These are phyloP conservation scores for Acipenser transmontanus DNA, from an alignment of 2,797 vertebrate genomes.

Conservation along the genomic window DNA sequence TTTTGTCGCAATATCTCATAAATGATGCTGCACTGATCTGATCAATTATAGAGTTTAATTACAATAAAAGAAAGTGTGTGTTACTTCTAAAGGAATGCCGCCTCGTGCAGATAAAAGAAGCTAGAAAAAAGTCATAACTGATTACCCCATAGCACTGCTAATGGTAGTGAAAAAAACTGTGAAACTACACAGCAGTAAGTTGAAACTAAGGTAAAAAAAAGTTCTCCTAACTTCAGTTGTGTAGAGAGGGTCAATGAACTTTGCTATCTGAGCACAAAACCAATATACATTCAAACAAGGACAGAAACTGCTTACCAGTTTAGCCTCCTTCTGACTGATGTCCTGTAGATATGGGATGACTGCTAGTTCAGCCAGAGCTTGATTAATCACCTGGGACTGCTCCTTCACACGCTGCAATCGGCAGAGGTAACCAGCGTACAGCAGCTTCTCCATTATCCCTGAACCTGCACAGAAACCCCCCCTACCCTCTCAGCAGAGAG, in stretches of 20 bases:
- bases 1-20: slow-evolving; percentile 27
- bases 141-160: too few species aligned
- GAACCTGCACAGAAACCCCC: slow-evolving; percentile 37
- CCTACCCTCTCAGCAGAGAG: slow-evolving; percentile 35
- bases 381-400: slow-evolving; percentile 51
- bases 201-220: neutral
- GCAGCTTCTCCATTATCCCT: slow-evolving; percentile 57
- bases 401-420: slow-evolving; percentile 48
- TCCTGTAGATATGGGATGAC: slow-evolving; percentile 61
- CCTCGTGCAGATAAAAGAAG: slow-evolving; percentile 4
- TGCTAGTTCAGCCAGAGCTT: slow-evolving; percentile 59
- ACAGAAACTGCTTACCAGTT: slow-evolving; percentile 45
- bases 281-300: slow-evolving; percentile 23
- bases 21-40: slow-evolving; percentile 35
- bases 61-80: slow-evolving; percentile 27
- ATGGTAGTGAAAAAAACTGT: too few species aligned
- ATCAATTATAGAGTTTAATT: slow-evolving; percentile 34
- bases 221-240: neutral
- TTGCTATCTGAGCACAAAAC: slow-evolving; percentile 11
- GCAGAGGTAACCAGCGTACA: slow-evolving; percentile 51
- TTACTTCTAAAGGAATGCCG: slow-evolving; percentile 10
- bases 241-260: slow-evolving; percentile 3
- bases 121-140: too few species aligned
- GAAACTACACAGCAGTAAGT: too few species aligned
- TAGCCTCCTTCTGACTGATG: slow-evolving; percentile 46